phyloP scores from a whole-genome alignment of 1,140 invertebrate genomes.

The Dendroctonus valens region DNA sequence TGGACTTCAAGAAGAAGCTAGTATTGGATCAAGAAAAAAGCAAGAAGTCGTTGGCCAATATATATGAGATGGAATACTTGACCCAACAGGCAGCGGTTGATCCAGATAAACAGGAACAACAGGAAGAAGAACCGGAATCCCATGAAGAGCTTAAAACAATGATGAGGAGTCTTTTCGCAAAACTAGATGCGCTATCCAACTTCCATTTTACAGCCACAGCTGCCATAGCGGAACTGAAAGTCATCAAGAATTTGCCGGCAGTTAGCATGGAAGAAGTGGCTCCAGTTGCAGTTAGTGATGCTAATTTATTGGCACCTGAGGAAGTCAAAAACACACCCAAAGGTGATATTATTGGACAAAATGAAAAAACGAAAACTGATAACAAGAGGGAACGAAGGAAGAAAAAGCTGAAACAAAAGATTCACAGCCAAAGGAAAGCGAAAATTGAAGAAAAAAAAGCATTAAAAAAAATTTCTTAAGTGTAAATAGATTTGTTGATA shows the following conservation, averaged over 20 bases:
- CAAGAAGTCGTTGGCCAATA: constrained; percentile 89
- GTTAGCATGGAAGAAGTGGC: constrained; percentile 96
- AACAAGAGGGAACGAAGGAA: constrained; percentile 84
- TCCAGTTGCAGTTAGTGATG: constrained; percentile 81
- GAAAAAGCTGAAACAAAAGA: constrained; percentile 78
- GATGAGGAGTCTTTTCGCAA: constrained; percentile 78
- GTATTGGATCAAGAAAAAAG: constrained; percentile 94
- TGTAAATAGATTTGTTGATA: no score
- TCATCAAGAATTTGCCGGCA: constrained; percentile 88
- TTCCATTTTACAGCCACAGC: constrained; percentile 92
- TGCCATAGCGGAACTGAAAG: constrained; percentile 82
- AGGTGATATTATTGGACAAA: constrained; percentile 70
- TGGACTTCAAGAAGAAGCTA: constrained; percentile 87
- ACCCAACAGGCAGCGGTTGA: constrained; percentile 72
- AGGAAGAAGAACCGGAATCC: constrained; percentile 68
- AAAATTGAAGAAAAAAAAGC: constrained; percentile 19
- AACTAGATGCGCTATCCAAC: constrained; percentile 91
- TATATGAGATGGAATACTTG: constrained; percentile 93
- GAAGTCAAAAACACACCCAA: constrained; percentile 83
- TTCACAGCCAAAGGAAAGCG: constrained; percentile 44
- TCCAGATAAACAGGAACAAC: constrained; percentile 58
- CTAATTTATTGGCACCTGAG: constrained; percentile 86
- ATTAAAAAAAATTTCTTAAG: neutral
- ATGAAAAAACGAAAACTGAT: constrained; percentile 82
- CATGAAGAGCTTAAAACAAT: constrained; percentile 74